These are phyloP conservation scores for Numenius arquata DNA, from an alignment of 2,113 vertebrate genomes.

Conservation along the genomic window DNA sequence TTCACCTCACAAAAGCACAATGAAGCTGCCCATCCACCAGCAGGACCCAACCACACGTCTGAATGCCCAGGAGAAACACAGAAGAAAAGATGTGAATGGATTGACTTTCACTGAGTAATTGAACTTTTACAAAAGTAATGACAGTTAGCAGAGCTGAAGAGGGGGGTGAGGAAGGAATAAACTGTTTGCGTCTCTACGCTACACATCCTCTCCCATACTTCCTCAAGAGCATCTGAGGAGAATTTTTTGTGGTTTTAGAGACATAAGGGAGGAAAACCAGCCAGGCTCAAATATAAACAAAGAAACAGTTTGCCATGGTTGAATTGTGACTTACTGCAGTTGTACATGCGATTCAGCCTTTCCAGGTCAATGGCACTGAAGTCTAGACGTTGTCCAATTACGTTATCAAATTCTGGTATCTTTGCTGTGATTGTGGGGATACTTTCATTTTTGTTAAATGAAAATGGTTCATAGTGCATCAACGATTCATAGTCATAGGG, in stretches of 20 bases:
- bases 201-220: not conserved
- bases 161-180: not conserved
- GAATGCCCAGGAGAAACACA: not conserved
- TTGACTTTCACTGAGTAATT: not conserved
- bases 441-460: constrained; percentile 87
- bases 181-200: not conserved
- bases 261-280: not conserved
- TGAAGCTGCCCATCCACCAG: not conserved
- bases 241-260: not conserved
- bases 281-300: not conserved
- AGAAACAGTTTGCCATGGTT: not conserved
- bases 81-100: not conserved
- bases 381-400: constrained; percentile 91
- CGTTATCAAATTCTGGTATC: constrained; percentile 83
- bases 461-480: constrained; percentile 88
- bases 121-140: not conserved
- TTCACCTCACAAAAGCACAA: not conserved
- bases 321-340: constrained; percentile 83
- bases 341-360: constrained; percentile 91
- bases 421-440: constrained; percentile 88
- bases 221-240: not conserved
- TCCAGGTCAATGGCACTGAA: constrained; percentile 83
- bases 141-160: not conserved
- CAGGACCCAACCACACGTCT: not conserved
- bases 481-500: constrained; percentile 92